Evolutionary conservation across 2,113 vertebrate genomes (phyloP).

Genomic region (Macquaria ambigua): DNA sequence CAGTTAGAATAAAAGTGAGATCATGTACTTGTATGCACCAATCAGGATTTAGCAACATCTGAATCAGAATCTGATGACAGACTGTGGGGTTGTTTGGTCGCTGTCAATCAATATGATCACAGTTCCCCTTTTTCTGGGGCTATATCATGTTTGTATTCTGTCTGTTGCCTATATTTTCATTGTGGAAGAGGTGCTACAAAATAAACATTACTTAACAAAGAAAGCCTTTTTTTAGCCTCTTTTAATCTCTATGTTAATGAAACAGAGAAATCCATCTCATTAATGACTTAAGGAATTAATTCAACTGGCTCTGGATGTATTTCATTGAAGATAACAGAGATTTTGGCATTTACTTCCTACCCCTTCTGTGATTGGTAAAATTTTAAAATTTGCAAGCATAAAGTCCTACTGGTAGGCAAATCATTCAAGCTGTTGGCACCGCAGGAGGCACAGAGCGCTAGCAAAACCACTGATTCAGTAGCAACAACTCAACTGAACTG

Average conservation of each 20-base stretch:
- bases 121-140: background rate
- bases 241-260: background rate
- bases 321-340: constrained; percentile 5
- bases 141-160: background rate
- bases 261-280: background rate
- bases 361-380: background rate
- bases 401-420: background rate
- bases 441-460: constrained; percentile 1
- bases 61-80: background rate
- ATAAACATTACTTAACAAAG: background rate
- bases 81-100: background rate
- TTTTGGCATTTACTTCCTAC: background rate
- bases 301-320: background rate
- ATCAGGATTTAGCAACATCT: background rate
- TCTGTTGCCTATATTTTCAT: background rate
- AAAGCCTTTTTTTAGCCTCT: background rate
- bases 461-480: constrained; percentile 15
- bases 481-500: constrained; percentile 46
- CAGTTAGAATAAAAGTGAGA: background rate
- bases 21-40: background rate
- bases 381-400: background rate
- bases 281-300: background rate
- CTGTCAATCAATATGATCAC: background rate
- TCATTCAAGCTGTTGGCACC: constrained; percentile 31
- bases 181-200: background rate